A percentile compares a stretch with the other conserved stretches of the same genome.
Evolutionary conservation across 2,113 vertebrate genomes (phyloP).

Genomic region (Chaenogobius annularis): DNA sequence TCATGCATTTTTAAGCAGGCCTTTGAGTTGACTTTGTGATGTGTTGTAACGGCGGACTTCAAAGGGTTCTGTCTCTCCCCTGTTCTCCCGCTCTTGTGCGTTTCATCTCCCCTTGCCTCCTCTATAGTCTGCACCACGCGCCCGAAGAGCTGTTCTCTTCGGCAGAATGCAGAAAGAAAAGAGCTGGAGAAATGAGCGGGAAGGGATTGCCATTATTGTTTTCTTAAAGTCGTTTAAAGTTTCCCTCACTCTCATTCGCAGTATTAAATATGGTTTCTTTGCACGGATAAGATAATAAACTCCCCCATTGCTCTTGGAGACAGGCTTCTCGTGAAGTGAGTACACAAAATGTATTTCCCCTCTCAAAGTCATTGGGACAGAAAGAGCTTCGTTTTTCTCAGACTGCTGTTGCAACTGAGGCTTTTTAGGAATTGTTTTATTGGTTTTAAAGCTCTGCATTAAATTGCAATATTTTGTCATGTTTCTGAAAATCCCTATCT

Average conservation of each 20-base stretch:
- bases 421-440: conserved; percentile 4
- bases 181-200: conserved; percentile 1
- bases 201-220: conserved; percentile 26
- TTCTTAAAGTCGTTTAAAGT: conserved; percentile 32
- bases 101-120: conserved; percentile 61
- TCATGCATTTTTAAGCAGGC: conserved; percentile 99
- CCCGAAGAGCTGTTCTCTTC: conserved; percentile 34
- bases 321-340: neutral
- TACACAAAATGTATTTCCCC: conserved; percentile 24
- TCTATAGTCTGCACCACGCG: conserved; percentile 35
- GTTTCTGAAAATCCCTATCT: neutral
- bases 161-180: conserved; percentile 25
- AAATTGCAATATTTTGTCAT: neutral
- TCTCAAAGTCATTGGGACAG: neutral
- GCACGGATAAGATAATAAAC: conserved; percentile 39
- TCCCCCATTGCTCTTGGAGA: conserved; percentile 11
- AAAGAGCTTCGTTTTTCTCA: neutral
- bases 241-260: conserved; percentile 30
- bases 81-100: conserved; percentile 55
- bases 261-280: conserved; percentile 29
- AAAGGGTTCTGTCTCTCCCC: conserved; percentile 75
- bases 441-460: neutral
- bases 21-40: conserved; percentile 95
- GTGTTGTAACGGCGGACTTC: conserved; percentile 90
- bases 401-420: neutral